Base-by-base conservation (phyloP, 2,888 invertebrate genomes). In the Acleris laterana region DNA sequence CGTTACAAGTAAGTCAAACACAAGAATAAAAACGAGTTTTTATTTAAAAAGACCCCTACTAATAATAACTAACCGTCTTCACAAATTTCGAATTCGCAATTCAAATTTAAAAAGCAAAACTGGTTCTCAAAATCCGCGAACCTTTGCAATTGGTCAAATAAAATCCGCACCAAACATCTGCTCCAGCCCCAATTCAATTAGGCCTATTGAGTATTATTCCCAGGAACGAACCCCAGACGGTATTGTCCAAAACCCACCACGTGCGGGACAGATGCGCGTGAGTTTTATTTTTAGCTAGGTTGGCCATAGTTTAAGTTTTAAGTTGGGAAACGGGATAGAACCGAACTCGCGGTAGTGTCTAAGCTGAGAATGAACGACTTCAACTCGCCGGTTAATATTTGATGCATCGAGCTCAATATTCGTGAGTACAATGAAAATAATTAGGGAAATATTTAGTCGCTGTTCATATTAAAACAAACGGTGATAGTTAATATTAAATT, bases 211-310 rank as follows among this genome's bases (percentile, higher is more conserved):
- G 62, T 20, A 49, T 49, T 49, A 57, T 62, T 66, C 62, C 66
- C 66, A 62, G 56, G 52, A 25, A 19, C 61, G 17, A 25, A 51
- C 44, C 53, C 64, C 60, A 65, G 65, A 61, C 65, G 50, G 65
- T 73, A 80, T 80, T 77, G 81, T 84, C 80, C 79, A 73, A 38
- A 38, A 13, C 38, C 38, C 38, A 75, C 83, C 89, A 89, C 89
- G 89, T 89, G 89, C 82, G 81, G 63, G 74, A 77, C 89, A 89
- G 88, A 88, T 89, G 80, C 77, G 79, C 78, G 52, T 46, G 78
- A 78, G 83, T 84, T 77, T 60, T 80, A 78, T 81, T 81, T 82
- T 79, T 72, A 77, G 71, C 69, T 70, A 63, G 70, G 53, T 62
- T 70, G 72, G 69, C 68, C 74, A 73, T 70, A 71, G 63, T 59